Base-by-base conservation (phyloP, 2,797 vertebrate species). In the Gallinago solitaria region DNA sequence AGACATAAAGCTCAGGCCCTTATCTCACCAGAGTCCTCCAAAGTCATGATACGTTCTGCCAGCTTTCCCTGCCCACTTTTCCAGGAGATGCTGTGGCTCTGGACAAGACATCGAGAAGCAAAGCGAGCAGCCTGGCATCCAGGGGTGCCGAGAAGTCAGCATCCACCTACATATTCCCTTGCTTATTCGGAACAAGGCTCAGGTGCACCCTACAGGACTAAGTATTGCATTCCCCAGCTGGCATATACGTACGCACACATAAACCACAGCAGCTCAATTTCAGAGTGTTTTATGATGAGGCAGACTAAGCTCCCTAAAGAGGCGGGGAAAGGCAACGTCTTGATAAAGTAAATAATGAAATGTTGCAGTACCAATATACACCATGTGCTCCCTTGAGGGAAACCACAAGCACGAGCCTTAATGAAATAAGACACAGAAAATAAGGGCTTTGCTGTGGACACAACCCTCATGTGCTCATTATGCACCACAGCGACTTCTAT, bases 301-400 rank as follows among this genome's bases (percentile, higher is more conserved):
- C 0, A 0, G 73, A 43, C 50, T 47, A 78, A 80, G 71, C 41
- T 93, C 90, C 86, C 83, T 65, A 33, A 95, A 93, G 83, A 87
- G 81, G 70, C 1, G 12, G 24, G 45, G 71, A 57, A 94, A 94
- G 92, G 37, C 74, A 93, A 69, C 0, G 1, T 83, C 73, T 83
- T 76, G 89, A 95, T 95, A 95, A 96, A 92, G 78, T 89, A 92
- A 96, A 89, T 94, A 95, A 97, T 95, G 83, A 96, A 95, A 93
- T 37, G 53, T 23, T 87, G 88, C 53, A 80, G 75, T 32, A 80
- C 53, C 56, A 77, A 89, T 90, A 95, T 32, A 93, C 0, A 0
- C 47, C 10, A 2, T 25, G 50, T 35, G 71, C 90, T 93, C 83
- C 88, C 96, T 67, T 75, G 86, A 51, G 96, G 86, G 67, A 68